Percentiles rank a stretch among this genome's conserved stretches.
Conservation (phyloP, 1,140 invertebrate species). For the Drosophila eugracilis region DNA sequence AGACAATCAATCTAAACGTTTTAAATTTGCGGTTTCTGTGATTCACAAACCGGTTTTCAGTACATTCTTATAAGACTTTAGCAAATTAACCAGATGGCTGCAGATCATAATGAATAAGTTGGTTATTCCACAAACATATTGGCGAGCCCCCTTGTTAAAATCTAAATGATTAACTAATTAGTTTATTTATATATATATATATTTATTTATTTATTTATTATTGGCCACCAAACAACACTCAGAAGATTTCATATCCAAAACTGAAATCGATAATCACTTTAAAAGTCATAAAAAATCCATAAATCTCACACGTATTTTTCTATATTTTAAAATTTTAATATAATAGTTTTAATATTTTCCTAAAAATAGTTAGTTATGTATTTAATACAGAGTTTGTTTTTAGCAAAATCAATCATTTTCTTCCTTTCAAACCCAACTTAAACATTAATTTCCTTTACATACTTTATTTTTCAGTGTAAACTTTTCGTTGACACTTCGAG, state of each 20-base stretch:
- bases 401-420: background rate
- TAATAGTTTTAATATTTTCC: too few species aligned
- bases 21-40: background rate
- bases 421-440: background rate
- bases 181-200: background rate
- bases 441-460: background rate
- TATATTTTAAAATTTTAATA: too few species aligned
- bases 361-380: too few species aligned
- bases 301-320: too few species aligned
- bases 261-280: too few species aligned
- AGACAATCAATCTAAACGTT: background rate
- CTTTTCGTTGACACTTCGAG: conserved; percentile 44
- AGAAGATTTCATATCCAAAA: too few species aligned
- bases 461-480: conserved; percentile 36
- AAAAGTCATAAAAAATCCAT: too few species aligned
- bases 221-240: too few species aligned
- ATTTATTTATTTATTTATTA: too few species aligned
- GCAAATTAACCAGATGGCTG: conserved; percentile 8
- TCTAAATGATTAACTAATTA: background rate
- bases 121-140: background rate
- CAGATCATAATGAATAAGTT: conserved; percentile 13
- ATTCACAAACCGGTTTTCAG: conserved; percentile 23
- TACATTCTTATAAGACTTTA: background rate
- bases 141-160: background rate
- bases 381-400: background rate